Conservation (phyloP, 2,797 vertebrate species). For the Falco naumanni region DNA sequence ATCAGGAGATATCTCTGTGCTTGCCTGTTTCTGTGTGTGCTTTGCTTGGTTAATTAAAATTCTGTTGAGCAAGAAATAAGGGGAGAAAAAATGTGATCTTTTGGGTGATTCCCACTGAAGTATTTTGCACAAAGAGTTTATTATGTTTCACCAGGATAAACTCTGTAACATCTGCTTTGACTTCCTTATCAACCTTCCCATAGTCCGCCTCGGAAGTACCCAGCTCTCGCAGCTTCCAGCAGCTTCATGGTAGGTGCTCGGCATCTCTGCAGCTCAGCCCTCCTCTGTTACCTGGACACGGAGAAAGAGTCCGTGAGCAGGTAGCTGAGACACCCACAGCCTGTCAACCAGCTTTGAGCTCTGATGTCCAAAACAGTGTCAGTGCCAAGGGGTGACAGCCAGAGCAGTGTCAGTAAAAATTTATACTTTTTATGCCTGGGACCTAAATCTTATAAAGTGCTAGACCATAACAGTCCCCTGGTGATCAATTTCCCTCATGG, state of each 20-base stretch:
- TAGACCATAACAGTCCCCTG: background rate
- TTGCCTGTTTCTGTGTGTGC: background rate
- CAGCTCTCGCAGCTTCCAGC: background rate
- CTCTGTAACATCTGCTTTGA: background rate
- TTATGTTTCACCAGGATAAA: background rate
- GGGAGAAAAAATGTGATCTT: fast-evolving
- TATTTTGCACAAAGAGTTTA: background rate
- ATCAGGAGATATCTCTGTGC: background rate
- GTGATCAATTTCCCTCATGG: background rate
- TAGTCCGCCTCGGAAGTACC: background rate
- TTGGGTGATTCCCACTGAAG: background rate
- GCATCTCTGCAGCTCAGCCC: background rate
- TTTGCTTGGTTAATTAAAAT: background rate
- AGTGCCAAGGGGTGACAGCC: background rate
- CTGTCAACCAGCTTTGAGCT: background rate
- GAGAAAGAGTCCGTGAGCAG: fast-evolving
- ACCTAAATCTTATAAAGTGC: background rate
- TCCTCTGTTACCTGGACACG: background rate
- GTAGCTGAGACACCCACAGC: background rate
- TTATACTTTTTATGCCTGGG: background rate
- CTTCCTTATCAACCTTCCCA: background rate
- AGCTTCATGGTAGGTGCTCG: background rate
- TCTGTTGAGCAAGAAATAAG: background rate
- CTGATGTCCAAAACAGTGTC: background rate
- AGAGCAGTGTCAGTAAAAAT: background rate